Evolutionary conservation across 2,888 invertebrate species (phyloP).

Genomic region (Fissipunctia ypsillon): DNA sequence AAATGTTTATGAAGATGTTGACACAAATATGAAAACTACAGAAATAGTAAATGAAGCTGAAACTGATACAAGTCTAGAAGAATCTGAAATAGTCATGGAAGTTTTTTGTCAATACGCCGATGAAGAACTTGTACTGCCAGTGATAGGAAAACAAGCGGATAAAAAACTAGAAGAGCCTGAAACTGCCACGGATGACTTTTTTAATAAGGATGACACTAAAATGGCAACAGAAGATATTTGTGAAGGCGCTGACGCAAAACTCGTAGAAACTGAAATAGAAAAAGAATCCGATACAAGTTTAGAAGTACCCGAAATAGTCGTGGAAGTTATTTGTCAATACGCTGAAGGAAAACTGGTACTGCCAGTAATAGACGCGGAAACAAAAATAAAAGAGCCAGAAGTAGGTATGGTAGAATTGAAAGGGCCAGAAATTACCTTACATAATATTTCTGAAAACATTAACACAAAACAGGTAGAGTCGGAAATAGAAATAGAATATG

Average conservation of each 20-base stretch:
- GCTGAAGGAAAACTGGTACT: slow-evolving; percentile 27
- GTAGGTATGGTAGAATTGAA: background rate
- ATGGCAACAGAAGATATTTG: background rate
- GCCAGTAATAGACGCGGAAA: background rate
- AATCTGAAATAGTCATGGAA: slow-evolving; percentile 44
- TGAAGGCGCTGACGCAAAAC: background rate
- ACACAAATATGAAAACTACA: background rate
- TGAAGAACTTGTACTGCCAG: slow-evolving; percentile 27
- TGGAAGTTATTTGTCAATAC: slow-evolving; percentile 44
- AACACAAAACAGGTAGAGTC: background rate
- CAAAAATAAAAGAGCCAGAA: background rate
- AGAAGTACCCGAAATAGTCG: slow-evolving; percentile 34
- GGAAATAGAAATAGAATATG: background rate
- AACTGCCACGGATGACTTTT: background rate
- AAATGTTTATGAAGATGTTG: background rate
- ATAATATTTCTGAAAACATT: background rate
- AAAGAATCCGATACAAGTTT: slow-evolving; percentile 7
- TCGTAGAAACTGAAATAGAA: slow-evolving; percentile 4
- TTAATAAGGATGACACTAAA: slow-evolving; percentile 1
- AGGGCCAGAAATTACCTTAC: background rate
- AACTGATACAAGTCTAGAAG: slow-evolving; percentile 1
- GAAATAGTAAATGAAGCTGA: background rate
- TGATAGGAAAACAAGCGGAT: background rate
- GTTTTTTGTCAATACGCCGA: slow-evolving; percentile 34
- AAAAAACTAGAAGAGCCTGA: background rate